Evolutionary conservation across 2,888 invertebrate genomes (phyloP).

Genomic region (Andrena trimmerana): DNA sequence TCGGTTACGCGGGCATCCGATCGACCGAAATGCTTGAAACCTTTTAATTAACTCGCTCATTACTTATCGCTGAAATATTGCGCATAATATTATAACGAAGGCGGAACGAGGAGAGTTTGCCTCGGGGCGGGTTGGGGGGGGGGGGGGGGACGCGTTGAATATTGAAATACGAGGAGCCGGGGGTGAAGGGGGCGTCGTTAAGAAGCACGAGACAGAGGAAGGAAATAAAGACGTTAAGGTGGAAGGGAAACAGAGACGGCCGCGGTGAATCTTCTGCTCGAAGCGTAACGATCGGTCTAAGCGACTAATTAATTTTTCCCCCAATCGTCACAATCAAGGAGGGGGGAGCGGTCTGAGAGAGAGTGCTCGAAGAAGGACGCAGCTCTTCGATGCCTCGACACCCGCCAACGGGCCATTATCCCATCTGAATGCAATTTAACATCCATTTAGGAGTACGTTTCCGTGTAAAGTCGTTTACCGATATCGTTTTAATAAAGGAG

Average conservation of each 20-base stretch:
- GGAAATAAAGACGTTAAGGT: slow-evolving; percentile 19
- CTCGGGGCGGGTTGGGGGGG: too few relatives aligned
- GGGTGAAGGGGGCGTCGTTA: slow-evolving; percentile 28
- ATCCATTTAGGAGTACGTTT: slow-evolving; percentile 21
- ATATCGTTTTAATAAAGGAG: slow-evolving; percentile 11
- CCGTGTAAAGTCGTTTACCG: slow-evolving; percentile 20
- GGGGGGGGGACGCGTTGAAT: slow-evolving; percentile 34
- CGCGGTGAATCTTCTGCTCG: slow-evolving; percentile 22
- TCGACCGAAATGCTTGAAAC: slow-evolving; percentile 23
- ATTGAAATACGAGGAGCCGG: slow-evolving; percentile 29
- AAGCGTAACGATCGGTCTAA: slow-evolving; percentile 59
- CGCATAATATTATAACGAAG: slow-evolving; percentile 38
- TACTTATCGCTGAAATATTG: slow-evolving; percentile 40
- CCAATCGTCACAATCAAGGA: slow-evolving; percentile 14
- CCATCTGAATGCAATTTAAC: slow-evolving; percentile 44
- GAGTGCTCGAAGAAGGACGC: slow-evolving; percentile 41
- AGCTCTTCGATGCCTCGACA: slow-evolving; percentile 40
- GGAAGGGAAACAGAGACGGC: slow-evolving; percentile 24
- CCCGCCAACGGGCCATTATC: slow-evolving; percentile 43
- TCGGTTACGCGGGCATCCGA: not conserved
- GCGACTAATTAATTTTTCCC: slow-evolving; percentile 69
- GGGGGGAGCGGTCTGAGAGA: not conserved
- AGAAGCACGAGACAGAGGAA: slow-evolving; percentile 34
- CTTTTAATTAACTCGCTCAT: slow-evolving; percentile 51
- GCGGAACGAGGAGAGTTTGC: not conserved